These are phyloP conservation scores for Adineta ricciae DNA, from an alignment of 2,888 invertebrate species.

Conservation along the genomic window DNA sequence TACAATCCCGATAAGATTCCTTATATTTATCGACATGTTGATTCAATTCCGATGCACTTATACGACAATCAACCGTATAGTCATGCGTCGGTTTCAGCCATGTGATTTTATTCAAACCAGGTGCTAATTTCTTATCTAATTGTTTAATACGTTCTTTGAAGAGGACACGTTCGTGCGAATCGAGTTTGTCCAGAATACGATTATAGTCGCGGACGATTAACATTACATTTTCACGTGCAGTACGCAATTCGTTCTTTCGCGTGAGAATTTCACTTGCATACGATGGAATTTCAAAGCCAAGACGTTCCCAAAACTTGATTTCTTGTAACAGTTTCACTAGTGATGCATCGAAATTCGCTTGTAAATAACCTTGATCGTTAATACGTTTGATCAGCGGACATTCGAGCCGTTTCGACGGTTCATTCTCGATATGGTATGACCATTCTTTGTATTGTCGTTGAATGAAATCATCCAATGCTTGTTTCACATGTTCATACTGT, in stretches of 20 bases:
- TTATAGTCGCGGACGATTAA: conserved; percentile 50
- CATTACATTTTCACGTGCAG: conserved; percentile 47
- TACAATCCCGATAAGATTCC: conserved; percentile 57
- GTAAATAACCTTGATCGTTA: conserved; percentile 60
- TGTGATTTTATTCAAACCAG: conserved; percentile 49
- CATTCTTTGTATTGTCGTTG: conserved; percentile 54
- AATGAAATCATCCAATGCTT: conserved; percentile 51
- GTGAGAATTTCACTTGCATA: conserved; percentile 59
- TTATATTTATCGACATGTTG: conserved; percentile 65
- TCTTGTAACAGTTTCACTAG: conserved; percentile 64
- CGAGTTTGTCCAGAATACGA: conserved; percentile 56
- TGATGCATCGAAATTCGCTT: conserved; percentile 54
- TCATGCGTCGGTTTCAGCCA: conserved; percentile 49
- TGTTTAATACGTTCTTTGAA: conserved; percentile 64
- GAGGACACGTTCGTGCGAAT: conserved; percentile 64
- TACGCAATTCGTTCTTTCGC: conserved; percentile 45
- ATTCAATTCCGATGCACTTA: conserved; percentile 43
- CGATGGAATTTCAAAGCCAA: conserved; percentile 62
- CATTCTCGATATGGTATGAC: conserved; percentile 48
- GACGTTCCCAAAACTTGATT: conserved; percentile 63
- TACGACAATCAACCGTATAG: conserved; percentile 48
- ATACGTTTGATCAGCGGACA: conserved; percentile 65
- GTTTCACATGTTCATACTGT: conserved; percentile 56
- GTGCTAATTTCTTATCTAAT: conserved; percentile 51
- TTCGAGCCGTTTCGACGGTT: conserved; percentile 53